Conservation (phyloP, 2,888 invertebrate species). For the Hypselothyrea guttata region DNA sequence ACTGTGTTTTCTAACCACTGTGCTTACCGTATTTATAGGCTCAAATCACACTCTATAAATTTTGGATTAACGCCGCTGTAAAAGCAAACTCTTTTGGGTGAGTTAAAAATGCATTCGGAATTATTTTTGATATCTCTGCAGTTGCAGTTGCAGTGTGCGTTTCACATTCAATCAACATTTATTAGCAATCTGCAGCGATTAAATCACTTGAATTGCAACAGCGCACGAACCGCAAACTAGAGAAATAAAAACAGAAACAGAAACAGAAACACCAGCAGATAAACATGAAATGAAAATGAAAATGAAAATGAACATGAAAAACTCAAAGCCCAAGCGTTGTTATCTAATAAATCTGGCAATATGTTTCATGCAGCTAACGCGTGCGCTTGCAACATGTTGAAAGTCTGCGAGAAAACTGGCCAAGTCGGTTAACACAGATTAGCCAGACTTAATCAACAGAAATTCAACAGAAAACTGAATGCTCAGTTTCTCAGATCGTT, state of each 20-base stretch:
- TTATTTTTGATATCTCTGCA: no score
- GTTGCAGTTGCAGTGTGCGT: no score
- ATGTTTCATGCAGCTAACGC: slow-evolving; percentile 37
- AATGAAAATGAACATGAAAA: slow-evolving; percentile 18
- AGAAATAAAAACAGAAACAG: slow-evolving; percentile 4
- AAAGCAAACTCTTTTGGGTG: slow-evolving; percentile 32
- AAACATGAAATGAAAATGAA: slow-evolving; percentile 21
- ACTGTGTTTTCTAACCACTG: slow-evolving; percentile 27
- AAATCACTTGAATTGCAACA: slow-evolving; percentile 72
- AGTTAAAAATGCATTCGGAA: slow-evolving; percentile 10
- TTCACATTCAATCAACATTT: slow-evolving; percentile 50
- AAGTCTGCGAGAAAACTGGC: slow-evolving; percentile 34
- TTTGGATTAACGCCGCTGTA: not conserved
- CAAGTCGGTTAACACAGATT: slow-evolving; percentile 15
- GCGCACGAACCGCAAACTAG: slow-evolving; percentile 36
- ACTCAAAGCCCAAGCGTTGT: slow-evolving; percentile 38
- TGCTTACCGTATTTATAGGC: slow-evolving; percentile 33
- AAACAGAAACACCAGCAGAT: slow-evolving; percentile 27
- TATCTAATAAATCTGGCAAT: slow-evolving; percentile 72
- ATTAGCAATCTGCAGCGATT: slow-evolving; percentile 48
- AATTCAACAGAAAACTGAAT: no score
- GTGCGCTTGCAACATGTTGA: slow-evolving; percentile 55
- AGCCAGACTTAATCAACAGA: no score
- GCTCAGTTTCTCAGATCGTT: not conserved
- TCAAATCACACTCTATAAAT: not conserved